Conservation (phyloP, 2,888 invertebrate genomes). For the Epinotia demarniana region DNA sequence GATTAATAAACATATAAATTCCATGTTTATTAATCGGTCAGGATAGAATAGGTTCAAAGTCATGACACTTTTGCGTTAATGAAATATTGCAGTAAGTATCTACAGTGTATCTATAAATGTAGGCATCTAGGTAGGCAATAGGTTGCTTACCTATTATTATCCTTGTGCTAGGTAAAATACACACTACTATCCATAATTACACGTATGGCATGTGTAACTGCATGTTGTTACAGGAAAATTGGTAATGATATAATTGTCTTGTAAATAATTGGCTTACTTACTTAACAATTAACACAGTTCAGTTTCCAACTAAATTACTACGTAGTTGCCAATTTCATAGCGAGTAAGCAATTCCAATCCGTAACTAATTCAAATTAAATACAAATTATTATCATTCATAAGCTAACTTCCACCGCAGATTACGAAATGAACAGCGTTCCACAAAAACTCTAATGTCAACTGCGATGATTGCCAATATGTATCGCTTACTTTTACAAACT, state of each 20-base stretch:
- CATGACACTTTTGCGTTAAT: neutral
- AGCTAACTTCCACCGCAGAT: conserved; percentile 13
- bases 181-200: neutral
- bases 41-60: no score
- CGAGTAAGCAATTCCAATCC: neutral
- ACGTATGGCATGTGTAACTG: neutral
- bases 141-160: neutral
- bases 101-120: neutral
- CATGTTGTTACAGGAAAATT: neutral
- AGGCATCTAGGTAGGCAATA: no score
- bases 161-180: neutral
- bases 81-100: neutral
- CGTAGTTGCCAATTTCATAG: neutral
- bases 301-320: neutral
- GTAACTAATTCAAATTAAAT: conserved; percentile 2
- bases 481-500: neutral
- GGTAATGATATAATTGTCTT: neutral
- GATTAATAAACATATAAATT: neutral
- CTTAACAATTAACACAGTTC: neutral
- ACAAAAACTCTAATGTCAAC: conserved; percentile 50
- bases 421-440: conserved; percentile 21
- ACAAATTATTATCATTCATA: conserved; percentile 19
- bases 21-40: no score
- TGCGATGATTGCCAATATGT: conserved; percentile 64
- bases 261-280: neutral